These are phyloP conservation scores for Endomychus coccineus DNA, from an alignment of 2,888 invertebrate genomes.

Conservation along the genomic window DNA sequence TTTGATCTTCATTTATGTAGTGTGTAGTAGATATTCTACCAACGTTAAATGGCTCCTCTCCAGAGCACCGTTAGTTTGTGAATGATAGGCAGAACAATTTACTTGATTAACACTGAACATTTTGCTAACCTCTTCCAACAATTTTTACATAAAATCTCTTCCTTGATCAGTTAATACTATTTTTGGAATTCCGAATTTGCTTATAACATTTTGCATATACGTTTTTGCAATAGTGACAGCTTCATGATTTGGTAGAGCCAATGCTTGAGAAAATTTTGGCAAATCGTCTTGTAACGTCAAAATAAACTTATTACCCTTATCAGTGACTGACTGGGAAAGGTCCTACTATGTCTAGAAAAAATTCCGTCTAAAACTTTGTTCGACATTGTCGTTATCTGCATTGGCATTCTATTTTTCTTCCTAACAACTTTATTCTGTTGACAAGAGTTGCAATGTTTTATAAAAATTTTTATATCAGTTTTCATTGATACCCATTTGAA, in stretches of 20 bases:
- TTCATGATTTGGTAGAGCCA: slow-evolving; percentile 22
- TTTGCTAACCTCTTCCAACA: slow-evolving; percentile 26
- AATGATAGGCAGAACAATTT: slow-evolving; percentile 28
- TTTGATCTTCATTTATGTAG: slow-evolving; percentile 30
- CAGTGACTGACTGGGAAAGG: slow-evolving; percentile 17
- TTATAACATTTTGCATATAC: slow-evolving; percentile 26
- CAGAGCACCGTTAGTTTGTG: slow-evolving; percentile 29
- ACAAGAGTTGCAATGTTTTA: no score
- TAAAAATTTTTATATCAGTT: slow-evolving; percentile 29
- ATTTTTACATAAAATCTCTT: slow-evolving; percentile 21
- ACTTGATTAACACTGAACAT: slow-evolving; percentile 31
- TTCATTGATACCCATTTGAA: slow-evolving; percentile 33
- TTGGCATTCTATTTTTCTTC: slow-evolving; percentile 24
- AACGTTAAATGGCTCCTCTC: slow-evolving; percentile 33
- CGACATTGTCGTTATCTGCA: slow-evolving; percentile 31
- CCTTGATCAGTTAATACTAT: slow-evolving; percentile 19
- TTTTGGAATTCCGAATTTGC: slow-evolving; percentile 20
- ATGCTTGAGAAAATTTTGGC: slow-evolving; percentile 28
- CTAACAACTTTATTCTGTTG: no score
- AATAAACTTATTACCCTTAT: slow-evolving; percentile 7
- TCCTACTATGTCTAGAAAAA: slow-evolving; percentile 30
- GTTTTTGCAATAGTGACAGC: slow-evolving; percentile 28
- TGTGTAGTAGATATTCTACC: slow-evolving; percentile 34
- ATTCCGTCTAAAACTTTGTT: slow-evolving; percentile 28
- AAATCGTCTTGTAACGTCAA: slow-evolving; percentile 26